Evolutionary conservation across 2,888 invertebrate species (phyloP).

Genomic region (Drosophila setosimentum): DNA sequence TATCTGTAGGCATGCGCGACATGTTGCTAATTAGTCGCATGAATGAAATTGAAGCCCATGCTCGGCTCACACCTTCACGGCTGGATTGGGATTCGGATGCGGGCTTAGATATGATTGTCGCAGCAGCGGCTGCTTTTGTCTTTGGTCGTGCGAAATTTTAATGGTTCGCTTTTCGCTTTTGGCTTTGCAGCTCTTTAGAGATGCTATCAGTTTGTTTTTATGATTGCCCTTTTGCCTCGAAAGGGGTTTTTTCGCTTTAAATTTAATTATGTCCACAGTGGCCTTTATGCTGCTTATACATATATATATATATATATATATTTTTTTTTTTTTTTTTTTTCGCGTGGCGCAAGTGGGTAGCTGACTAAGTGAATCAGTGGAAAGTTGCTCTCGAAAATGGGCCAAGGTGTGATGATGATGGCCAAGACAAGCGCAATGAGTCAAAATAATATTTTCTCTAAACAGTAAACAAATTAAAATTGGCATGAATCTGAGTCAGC

Average conservation of each 20-base stretch:
- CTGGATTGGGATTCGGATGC: constrained; percentile 38
- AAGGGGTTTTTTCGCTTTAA: constrained; percentile 53
- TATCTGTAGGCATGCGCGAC: constrained; percentile 82
- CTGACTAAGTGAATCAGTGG: constrained; percentile 45
- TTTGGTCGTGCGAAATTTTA: constrained; percentile 78
- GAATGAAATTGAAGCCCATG: constrained; percentile 83
- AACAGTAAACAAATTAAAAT: neutral
- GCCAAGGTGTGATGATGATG: constrained; percentile 37
- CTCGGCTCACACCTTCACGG: constrained; percentile 78
- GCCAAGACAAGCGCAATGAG: constrained; percentile 21
- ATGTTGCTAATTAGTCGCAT: constrained; percentile 84
- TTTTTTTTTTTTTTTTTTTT: neutral
- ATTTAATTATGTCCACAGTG: constrained; percentile 59
- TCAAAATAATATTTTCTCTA: constrained; percentile 18
- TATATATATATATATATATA: neutral
- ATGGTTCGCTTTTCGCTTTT: constrained; percentile 63
- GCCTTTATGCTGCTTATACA: constrained; percentile 9
- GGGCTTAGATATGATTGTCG: constrained; percentile 24
- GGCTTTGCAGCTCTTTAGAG: constrained; percentile 41
- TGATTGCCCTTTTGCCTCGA: constrained; percentile 64
- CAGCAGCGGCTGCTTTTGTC: constrained; percentile 62
- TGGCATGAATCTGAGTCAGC: constrained; percentile 32
- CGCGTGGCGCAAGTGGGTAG: constrained; percentile 25
- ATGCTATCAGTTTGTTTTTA: constrained; percentile 69
- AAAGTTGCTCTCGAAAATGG: constrained; percentile 42